Percentiles rank a stretch among this genome's conserved stretches.
These are phyloP conservation scores for Narcine bancroftii DNA, from an alignment of 2,113 vertebrate genomes.

Conservation along the genomic window DNA sequence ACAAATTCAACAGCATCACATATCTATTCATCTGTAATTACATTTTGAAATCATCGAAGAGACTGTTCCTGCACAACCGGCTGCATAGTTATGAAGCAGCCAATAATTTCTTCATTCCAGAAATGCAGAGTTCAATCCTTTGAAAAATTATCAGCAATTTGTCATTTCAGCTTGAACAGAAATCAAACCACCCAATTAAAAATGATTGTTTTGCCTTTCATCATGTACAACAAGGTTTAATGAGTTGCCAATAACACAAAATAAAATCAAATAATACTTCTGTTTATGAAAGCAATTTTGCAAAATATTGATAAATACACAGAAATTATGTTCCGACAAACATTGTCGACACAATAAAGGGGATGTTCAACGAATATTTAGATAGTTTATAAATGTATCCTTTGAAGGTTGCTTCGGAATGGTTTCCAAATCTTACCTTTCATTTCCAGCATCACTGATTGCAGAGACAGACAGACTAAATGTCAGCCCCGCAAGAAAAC, in stretches of 20 bases:
- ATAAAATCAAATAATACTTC: neutral
- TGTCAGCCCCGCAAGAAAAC: no score
- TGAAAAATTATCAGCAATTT: constrained; percentile 16
- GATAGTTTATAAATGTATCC: neutral
- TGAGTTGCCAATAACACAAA: neutral
- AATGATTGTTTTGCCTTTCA: constrained; percentile 5
- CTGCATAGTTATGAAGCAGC: neutral
- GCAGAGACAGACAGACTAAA: neutral
- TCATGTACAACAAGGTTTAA: neutral
- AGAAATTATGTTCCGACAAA: neutral
- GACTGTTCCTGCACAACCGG: neutral
- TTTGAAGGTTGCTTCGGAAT: neutral
- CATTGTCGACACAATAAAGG: neutral
- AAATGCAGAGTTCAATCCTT: neutral
- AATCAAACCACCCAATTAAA: neutral
- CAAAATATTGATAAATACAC: neutral
- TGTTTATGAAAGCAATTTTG: neutral
- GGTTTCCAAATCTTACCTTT: neutral
- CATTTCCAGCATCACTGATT: no score
- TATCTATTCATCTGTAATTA: constrained; percentile 27
- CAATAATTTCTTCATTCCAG: neutral
- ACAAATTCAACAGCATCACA: constrained; percentile 22
- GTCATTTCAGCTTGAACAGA: constrained; percentile 13
- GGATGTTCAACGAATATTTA: neutral
- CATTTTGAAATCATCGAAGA: neutral